Conservation (phyloP, 1,140 invertebrate species). For the Polyergus mexicanus region DNA sequence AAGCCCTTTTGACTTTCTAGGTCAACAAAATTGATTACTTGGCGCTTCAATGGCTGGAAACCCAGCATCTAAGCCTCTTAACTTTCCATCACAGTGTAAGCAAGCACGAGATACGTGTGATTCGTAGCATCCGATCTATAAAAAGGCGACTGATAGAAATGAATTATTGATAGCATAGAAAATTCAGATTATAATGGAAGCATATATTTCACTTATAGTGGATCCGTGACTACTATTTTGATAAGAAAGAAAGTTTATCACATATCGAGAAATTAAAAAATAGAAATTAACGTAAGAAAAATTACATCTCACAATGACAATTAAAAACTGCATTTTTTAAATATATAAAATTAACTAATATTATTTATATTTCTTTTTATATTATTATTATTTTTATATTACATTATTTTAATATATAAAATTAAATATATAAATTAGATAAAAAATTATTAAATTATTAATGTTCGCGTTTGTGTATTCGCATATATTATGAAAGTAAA, state of each 20-base stretch:
- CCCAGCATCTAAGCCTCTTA: conserved; percentile 68
- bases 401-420: too few relatives aligned
- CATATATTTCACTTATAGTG: too few relatives aligned
- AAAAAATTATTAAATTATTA: too few relatives aligned
- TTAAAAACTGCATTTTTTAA: not conserved
- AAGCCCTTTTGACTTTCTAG: conserved; percentile 76
- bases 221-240: not conserved
- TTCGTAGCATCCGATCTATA: not conserved
- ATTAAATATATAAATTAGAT: too few relatives aligned
- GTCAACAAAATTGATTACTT: conserved; percentile 79
- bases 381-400: too few relatives aligned
- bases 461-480: too few relatives aligned
- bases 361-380: too few relatives aligned
- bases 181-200: not conserved
- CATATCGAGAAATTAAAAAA: not conserved
- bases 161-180: conserved; percentile 35
- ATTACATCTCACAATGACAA: not conserved
- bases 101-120: conserved; percentile 57
- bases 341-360: too few relatives aligned
- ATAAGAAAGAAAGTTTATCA: not conserved
- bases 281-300: not conserved
- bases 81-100: conserved; percentile 75
- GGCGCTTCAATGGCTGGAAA: conserved; percentile 62
- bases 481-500: not conserved
- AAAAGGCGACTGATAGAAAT: not conserved